A percentile compares a stretch with the other conserved stretches of the same genome.
Conservation (phyloP, 2,113 vertebrate species). For the Cacatua alba region DNA sequence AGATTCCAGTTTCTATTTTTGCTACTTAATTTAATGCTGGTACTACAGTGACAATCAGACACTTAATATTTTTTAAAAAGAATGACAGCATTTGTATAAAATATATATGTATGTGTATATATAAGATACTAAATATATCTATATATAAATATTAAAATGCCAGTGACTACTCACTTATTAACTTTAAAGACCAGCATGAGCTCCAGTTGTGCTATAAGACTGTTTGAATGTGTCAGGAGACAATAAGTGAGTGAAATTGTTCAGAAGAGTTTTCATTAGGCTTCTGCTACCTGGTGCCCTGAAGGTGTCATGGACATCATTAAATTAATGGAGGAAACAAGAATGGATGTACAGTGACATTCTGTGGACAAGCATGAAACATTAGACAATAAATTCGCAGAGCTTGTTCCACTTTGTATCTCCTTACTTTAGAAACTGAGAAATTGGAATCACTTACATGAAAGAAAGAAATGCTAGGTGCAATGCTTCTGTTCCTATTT, state of each 20-base stretch:
- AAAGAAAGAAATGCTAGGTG: background rate
- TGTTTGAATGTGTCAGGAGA: background rate
- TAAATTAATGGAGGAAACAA: background rate
- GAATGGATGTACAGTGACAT: background rate
- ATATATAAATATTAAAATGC: background rate
- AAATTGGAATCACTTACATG: background rate
- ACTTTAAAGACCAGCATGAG: background rate
- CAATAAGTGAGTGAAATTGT: background rate
- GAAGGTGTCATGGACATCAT: background rate
- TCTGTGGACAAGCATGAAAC: background rate
- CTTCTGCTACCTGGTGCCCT: background rate
- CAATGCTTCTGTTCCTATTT: background rate
- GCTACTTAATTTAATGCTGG: background rate
- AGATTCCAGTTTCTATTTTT: slow-evolving; percentile 17
- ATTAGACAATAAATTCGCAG: background rate
- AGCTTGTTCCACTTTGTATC: background rate
- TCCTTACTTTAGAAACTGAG: background rate
- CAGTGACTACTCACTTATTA: background rate
- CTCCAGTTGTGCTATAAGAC: background rate
- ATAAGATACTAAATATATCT: background rate
- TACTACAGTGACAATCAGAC: background rate
- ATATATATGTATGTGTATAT: too few relatives aligned
- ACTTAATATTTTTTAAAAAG: background rate
- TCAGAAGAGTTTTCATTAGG: background rate
- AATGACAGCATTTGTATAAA: background rate